phyloP scores from a whole-genome alignment of 1,140 invertebrate genomes.

The Eubasilissa regina region DNA sequence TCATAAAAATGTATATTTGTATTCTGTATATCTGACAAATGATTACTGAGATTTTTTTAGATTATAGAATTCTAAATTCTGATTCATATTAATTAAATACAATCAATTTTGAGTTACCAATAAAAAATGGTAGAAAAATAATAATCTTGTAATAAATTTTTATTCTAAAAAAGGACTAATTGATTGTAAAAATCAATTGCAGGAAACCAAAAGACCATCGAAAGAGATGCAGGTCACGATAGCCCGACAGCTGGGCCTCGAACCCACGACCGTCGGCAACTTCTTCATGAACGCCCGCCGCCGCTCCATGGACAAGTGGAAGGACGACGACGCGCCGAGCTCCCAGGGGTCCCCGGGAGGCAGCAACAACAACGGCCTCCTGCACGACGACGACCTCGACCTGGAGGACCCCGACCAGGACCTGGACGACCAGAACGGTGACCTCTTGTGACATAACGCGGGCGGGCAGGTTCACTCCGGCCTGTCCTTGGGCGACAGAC shows the following conservation, averaged over 20 bases:
- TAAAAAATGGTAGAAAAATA: no score
- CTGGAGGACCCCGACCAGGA: conserved; percentile 60
- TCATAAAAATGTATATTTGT: no score
- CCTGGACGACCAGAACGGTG: conserved; percentile 54
- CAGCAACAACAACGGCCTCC: conserved; percentile 61
- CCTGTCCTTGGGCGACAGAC: conserved; percentile 55
- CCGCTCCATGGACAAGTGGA: conserved; percentile 99
- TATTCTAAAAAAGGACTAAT: background rate
- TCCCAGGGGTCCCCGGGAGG: conserved; percentile 58
- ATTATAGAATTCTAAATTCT: no score
- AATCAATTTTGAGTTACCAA: no score
- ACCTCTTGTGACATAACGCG: conserved; percentile 60
- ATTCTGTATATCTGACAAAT: no score
- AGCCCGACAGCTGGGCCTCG: conserved; percentile 96
- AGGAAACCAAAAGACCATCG: conserved; percentile 99
- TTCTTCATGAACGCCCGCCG: conserved; percentile 99
- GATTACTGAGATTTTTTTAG: no score
- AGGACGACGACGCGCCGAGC: conserved; percentile 82
- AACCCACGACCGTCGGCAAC: conserved; percentile 99
- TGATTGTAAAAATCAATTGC: conserved; percentile 64
- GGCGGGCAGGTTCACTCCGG: conserved; percentile 50
- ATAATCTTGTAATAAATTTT: background rate
- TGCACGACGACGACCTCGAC: conserved; percentile 67
- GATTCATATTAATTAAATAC: no score
- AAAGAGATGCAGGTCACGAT: conserved; percentile 99